These are phyloP conservation scores for Imbricaverruca yamaguchii DNA, from an alignment of 2,888 invertebrate species.

Conservation along the genomic window DNA sequence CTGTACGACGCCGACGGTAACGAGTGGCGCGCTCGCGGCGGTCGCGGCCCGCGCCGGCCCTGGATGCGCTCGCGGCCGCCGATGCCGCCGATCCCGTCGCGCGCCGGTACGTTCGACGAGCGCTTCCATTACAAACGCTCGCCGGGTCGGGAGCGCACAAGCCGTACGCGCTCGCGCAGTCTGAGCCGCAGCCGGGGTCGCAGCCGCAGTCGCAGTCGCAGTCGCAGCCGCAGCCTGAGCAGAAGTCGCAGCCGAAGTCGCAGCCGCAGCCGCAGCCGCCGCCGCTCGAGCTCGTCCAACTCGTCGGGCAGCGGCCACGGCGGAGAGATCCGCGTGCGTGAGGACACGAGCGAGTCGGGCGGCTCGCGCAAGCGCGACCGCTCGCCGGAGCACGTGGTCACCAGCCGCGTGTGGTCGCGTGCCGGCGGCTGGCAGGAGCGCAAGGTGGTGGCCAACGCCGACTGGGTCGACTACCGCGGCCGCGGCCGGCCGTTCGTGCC, in stretches of 20 bases:
- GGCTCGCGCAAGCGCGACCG: not conserved
- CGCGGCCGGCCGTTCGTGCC: slow-evolving; percentile 4
- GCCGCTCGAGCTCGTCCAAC: too few relatives aligned
- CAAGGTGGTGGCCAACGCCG: not conserved
- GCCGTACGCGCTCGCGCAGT: too few relatives aligned
- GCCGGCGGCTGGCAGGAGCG: not conserved
- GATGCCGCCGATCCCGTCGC: not conserved
- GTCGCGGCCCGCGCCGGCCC: slow-evolving; percentile 1
- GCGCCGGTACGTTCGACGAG: not conserved
- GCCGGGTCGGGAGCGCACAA: not conserved
- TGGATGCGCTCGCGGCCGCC: not conserved
- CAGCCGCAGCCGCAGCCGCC: too few relatives aligned
- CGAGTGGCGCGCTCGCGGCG: slow-evolving; percentile 5
- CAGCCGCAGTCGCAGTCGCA: too few relatives aligned
- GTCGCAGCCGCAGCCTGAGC: too few relatives aligned
- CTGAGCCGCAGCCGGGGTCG: too few relatives aligned
- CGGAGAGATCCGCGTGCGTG: slow-evolving; percentile 1
- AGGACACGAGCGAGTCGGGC: slow-evolving; percentile 13
- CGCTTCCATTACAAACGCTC: slow-evolving; percentile 4
- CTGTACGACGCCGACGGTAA: slow-evolving; percentile 20
- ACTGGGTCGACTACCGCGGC: not conserved
- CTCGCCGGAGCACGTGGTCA: not conserved
- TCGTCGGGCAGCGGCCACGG: not conserved
- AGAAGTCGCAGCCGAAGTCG: too few relatives aligned
- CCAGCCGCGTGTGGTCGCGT: slow-evolving; percentile 10